phyloP scores from a whole-genome alignment of 2,888 invertebrate genomes.

The Metallyticus violacea region DNA sequence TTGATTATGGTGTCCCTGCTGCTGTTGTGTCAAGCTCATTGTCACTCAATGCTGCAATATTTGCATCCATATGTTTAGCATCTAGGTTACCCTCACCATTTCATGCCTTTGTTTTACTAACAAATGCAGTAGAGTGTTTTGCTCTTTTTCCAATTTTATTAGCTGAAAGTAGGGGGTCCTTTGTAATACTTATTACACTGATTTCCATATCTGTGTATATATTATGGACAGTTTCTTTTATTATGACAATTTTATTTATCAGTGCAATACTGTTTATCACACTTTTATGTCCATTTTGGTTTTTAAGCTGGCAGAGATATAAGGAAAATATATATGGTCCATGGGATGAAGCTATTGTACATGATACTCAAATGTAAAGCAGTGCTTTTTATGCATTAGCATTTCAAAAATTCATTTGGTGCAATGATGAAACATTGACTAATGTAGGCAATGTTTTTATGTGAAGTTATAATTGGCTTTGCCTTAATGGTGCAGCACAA shows the following conservation, averaged over 20 bases:
- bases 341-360: conserved; percentile 92
- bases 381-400: no score
- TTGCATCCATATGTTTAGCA: conserved; percentile 91
- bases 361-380: conserved; percentile 37
- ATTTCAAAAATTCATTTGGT: no score
- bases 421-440: no score
- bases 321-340: conserved; percentile 95
- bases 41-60: conserved; percentile 92
- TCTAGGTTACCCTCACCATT: conserved; percentile 83
- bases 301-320: conserved; percentile 71
- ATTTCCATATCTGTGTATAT: conserved; percentile 50
- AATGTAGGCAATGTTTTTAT: no score
- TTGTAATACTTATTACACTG: conserved; percentile 54
- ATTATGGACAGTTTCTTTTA: conserved; percentile 51
- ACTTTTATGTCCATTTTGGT: conserved; percentile 70
- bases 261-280: conserved; percentile 62
- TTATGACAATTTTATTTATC: conserved; percentile 60
- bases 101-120: conserved; percentile 87
- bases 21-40: conserved; percentile 88
- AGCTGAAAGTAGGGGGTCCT: conserved; percentile 57
- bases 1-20: conserved; percentile 85
- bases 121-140: conserved; percentile 83
- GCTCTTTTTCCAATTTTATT: conserved; percentile 83
- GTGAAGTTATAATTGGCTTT: no score
- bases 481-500: no score